Evolutionary conservation across 2,888 invertebrate species (phyloP).

Genomic region (Tineola bisselliella): DNA sequence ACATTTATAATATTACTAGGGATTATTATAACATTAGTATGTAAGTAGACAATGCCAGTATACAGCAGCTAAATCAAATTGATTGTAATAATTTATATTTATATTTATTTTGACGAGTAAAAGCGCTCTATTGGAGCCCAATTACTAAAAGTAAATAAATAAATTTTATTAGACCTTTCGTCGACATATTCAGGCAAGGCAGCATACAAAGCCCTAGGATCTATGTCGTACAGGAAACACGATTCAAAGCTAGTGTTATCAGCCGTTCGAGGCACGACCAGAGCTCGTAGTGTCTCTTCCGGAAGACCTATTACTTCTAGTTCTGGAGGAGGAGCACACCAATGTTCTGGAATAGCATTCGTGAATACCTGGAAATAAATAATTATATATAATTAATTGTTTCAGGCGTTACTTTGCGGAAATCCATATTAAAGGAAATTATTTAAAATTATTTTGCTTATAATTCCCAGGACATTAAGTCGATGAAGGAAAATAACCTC

Average conservation of each 20-base stretch:
- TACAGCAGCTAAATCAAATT: too few relatives aligned
- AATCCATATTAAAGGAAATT: too few relatives aligned
- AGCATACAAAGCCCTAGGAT: slow-evolving; percentile 35
- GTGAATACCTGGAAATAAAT: slow-evolving; percentile 67
- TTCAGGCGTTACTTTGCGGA: too few relatives aligned
- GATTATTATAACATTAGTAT: too few relatives aligned
- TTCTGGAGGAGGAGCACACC: slow-evolving; percentile 70
- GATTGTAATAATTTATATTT: too few relatives aligned
- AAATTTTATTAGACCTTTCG: slow-evolving; percentile 32
- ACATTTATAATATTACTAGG: too few relatives aligned
- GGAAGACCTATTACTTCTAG: slow-evolving; percentile 54
- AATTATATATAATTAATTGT: too few relatives aligned
- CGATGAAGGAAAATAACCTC: too few relatives aligned
- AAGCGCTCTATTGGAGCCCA: not conserved
- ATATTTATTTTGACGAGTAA: not conserved
- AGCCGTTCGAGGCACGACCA: slow-evolving; percentile 56
- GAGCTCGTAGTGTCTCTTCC: slow-evolving; percentile 53
- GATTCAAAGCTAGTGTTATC: slow-evolving; percentile 53
- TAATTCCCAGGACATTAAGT: too few relatives aligned
- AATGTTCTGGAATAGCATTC: slow-evolving; percentile 75
- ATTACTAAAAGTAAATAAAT: not conserved
- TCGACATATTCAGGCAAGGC: slow-evolving; percentile 35
- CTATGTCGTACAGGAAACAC: slow-evolving; percentile 64
- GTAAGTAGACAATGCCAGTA: too few relatives aligned
- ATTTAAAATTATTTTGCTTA: too few relatives aligned